phyloP scores from a whole-genome alignment of 2,113 vertebrate genomes.

The Strix uralensis region DNA sequence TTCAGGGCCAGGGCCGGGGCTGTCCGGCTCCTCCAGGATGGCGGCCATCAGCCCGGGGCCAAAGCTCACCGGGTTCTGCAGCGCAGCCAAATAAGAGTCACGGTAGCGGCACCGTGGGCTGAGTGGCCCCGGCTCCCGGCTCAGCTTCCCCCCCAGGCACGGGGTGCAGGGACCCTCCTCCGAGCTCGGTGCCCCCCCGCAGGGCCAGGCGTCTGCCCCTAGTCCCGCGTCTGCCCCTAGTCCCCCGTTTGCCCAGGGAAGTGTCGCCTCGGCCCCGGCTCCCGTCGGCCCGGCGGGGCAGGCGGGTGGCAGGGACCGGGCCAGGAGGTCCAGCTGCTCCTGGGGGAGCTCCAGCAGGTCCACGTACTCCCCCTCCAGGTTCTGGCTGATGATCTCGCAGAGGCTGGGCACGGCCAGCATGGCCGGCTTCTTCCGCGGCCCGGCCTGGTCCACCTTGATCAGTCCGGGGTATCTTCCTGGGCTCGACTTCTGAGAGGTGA shows the following conservation, averaged over 20 bases:
- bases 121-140: conserved; percentile 32
- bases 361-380: conserved; percentile 85
- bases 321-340: conserved; percentile 13
- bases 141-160: conserved; percentile 70
- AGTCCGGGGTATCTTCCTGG: conserved; percentile 69
- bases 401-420: conserved; percentile 71
- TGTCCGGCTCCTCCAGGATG: conserved; percentile 72
- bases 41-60: conserved; percentile 61
- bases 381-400: conserved; percentile 70
- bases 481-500: conserved; percentile 52
- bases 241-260: background rate
- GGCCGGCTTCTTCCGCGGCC: background rate
- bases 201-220: background rate
- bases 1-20: background rate
- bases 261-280: fast-evolving
- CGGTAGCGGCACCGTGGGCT: conserved; percentile 74
- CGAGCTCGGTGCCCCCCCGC: conserved; percentile 34
- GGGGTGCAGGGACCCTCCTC: conserved; percentile 77
- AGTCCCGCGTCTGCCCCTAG: background rate
- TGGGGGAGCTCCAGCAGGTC: conserved; percentile 83
- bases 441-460: conserved; percentile 74
- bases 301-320: background rate
- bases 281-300: fast-evolving
- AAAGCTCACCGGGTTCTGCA: conserved; percentile 71
- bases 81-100: conserved; percentile 76